Base-by-base conservation (phyloP, 2,888 invertebrate species). In the Aradus depressus region DNA sequence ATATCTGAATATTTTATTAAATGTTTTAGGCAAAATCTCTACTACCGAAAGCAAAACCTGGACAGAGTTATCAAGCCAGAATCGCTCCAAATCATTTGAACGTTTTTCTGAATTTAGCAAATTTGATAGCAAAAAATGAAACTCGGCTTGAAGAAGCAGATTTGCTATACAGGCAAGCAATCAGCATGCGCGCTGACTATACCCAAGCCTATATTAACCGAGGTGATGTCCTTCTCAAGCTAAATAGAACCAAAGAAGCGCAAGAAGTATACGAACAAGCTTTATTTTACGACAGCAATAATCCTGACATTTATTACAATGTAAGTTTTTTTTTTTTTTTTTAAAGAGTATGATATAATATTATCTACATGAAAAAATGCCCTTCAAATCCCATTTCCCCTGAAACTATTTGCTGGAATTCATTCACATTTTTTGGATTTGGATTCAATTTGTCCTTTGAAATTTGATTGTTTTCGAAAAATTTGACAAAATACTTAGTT, bases 171-270 rank as follows among this genome's bases (percentile, higher is more conserved):
- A 75, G 91, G 54, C 93, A 93, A 68, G 96, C 95, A 10, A 95
- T 96, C 59, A 91, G 92, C 65, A 96, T 96, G 96, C 75, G 96
- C 59, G 83, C 93, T 1, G 95, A 96, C 72, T 93, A 93, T 67
- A 81, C 90, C 0, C 88, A 92, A 68, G 96, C 95, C 6, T 96
- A 96, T 67, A 96, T 96, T 60, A 96, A 96, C 71, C 79, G 95
- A 51, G 96, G 95, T 0, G 95, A 96, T 70, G 88, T 96, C 64
- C 75, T 95, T 59, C 89, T 96, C 68, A 93, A 91, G 70, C 71
- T 95, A 62, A 93, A 93, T 71, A 81, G 92, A 61, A 90, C 91
- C 1, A 82, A 85, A 62, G 93, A 96, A 67, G 95, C 95, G 0
- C 88, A 91, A 67, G 86, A 90, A 65, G 91, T 93, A 31, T 96